These are phyloP conservation scores for Parochlus steinenii DNA, from an alignment of 2,888 invertebrate genomes.

Conservation along the genomic window DNA sequence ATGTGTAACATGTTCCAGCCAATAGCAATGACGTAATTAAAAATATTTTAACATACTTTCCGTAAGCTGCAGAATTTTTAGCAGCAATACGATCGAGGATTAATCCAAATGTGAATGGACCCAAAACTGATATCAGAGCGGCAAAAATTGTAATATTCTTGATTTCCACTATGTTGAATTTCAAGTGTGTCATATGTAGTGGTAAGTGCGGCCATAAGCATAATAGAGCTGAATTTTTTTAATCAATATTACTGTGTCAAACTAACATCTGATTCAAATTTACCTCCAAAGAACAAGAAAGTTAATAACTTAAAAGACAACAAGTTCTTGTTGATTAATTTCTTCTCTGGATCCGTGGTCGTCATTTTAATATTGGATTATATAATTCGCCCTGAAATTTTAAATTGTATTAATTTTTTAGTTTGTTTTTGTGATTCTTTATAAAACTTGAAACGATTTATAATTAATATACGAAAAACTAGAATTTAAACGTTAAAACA, in stretches of 20 bases:
- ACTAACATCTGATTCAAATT: slow-evolving; percentile 18
- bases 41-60: slow-evolving; percentile 47
- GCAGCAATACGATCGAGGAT: slow-evolving; percentile 45
- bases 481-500: too few relatives aligned
- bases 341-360: too few relatives aligned
- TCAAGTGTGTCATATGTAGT: slow-evolving; percentile 22
- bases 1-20: slow-evolving; percentile 49
- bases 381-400: too few relatives aligned
- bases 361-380: too few relatives aligned
- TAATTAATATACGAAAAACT: too few relatives aligned
- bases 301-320: slow-evolving; percentile 64
- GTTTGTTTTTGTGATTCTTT: too few relatives aligned
- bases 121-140: slow-evolving; percentile 60
- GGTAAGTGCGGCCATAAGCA: slow-evolving; percentile 12
- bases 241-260: slow-evolving; percentile 4
- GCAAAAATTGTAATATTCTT: slow-evolving; percentile 62
- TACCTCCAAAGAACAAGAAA: slow-evolving; percentile 68
- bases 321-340: too few relatives aligned
- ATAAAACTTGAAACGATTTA: too few relatives aligned
- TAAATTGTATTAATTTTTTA: too few relatives aligned
- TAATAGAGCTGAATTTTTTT: slow-evolving; percentile 4
- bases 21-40: slow-evolving; percentile 50
- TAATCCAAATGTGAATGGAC: slow-evolving; percentile 60
- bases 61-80: slow-evolving; percentile 31
- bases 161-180: slow-evolving; percentile 55